These are phyloP conservation scores for Drosophila elegans DNA, from an alignment of 1,140 invertebrate genomes.

Conservation along the genomic window DNA sequence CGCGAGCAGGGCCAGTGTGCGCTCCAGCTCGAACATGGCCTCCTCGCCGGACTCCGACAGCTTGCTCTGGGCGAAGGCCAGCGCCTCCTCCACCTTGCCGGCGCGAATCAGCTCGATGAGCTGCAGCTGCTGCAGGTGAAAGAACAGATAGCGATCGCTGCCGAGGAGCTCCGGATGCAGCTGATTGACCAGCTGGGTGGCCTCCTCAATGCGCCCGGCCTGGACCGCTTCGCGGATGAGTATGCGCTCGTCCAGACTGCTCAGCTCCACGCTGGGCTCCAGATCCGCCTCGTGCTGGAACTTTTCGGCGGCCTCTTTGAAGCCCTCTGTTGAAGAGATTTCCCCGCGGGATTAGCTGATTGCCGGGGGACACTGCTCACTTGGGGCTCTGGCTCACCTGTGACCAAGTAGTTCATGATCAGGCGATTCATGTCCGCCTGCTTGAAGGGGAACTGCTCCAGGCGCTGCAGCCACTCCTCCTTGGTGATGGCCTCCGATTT, in stretches of 20 bases:
- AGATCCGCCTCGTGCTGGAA: conserved; percentile 97
- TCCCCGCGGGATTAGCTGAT: neutral
- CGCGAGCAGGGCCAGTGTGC: conserved; percentile 96
- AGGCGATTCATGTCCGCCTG: conserved; percentile 97
- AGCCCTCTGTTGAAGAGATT: conserved; percentile 91
- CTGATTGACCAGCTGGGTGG: conserved; percentile 96
- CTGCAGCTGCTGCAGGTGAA: conserved; percentile 98
- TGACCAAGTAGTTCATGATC: conserved; percentile 99
- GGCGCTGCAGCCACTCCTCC: conserved; percentile 89
- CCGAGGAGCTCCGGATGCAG: conserved; percentile 97
- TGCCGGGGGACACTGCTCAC: neutral
- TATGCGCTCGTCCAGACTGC: conserved; percentile 96
- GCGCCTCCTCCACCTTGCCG: conserved; percentile 96
- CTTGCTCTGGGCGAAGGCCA: conserved; percentile 98
- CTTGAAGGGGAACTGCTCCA: conserved; percentile 93
- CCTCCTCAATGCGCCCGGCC: conserved; percentile 96
- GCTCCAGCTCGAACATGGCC: conserved; percentile 90
- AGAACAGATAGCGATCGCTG: conserved; percentile 97
- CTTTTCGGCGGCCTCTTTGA: conserved; percentile 99
- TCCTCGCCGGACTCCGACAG: conserved; percentile 95
- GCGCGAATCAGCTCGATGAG: conserved; percentile 96
- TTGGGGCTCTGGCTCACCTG: conserved; percentile 82
- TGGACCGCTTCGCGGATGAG: conserved; percentile 97
- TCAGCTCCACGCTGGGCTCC: conserved; percentile 93
- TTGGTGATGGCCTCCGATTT: conserved; percentile 77